These are phyloP conservation scores for Clusia tigrina DNA, from an alignment of 2,888 invertebrate genomes.

Conservation along the genomic window DNA sequence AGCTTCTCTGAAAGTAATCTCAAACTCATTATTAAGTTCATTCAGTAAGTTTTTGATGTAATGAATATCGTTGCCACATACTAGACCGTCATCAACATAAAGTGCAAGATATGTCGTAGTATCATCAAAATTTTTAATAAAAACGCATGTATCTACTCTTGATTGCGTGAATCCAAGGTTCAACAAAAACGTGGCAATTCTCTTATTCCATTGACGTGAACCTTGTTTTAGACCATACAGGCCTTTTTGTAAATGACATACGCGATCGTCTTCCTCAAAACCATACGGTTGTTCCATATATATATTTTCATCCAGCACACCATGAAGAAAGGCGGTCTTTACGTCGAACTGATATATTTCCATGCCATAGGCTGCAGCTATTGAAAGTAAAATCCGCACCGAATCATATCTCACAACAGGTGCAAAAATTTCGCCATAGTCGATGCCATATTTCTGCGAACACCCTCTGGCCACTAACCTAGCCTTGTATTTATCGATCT, in stretches of 20 bases:
- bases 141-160: slow-evolving; percentile 28
- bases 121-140: slow-evolving; percentile 17
- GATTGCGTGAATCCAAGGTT: slow-evolving; percentile 29
- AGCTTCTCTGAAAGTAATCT: slow-evolving; percentile 27
- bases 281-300: slow-evolving; percentile 37
- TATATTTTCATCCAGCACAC: slow-evolving; percentile 29
- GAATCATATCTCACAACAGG: slow-evolving; percentile 36
- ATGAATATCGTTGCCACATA: slow-evolving; percentile 30
- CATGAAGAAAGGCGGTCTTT: slow-evolving; percentile 38
- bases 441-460: slow-evolving; percentile 34
- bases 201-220: slow-evolving; percentile 30
- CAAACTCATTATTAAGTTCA: slow-evolving; percentile 19
- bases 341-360: slow-evolving; percentile 36
- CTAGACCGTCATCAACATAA: slow-evolving; percentile 45
- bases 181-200: slow-evolving; percentile 26
- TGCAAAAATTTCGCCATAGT: slow-evolving; percentile 37
- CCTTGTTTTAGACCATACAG: slow-evolving; percentile 35
- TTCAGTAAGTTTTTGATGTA: slow-evolving; percentile 12
- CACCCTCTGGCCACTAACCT: slow-evolving; percentile 32
- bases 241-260: slow-evolving; percentile 34
- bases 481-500: slow-evolving; percentile 31
- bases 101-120: slow-evolving; percentile 35
- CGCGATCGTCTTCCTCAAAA: slow-evolving; percentile 29
- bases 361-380: slow-evolving; percentile 31
- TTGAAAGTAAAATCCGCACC: slow-evolving; percentile 29